Conservation (phyloP, 2,888 invertebrate genomes). For the Sturmia bella region DNA sequence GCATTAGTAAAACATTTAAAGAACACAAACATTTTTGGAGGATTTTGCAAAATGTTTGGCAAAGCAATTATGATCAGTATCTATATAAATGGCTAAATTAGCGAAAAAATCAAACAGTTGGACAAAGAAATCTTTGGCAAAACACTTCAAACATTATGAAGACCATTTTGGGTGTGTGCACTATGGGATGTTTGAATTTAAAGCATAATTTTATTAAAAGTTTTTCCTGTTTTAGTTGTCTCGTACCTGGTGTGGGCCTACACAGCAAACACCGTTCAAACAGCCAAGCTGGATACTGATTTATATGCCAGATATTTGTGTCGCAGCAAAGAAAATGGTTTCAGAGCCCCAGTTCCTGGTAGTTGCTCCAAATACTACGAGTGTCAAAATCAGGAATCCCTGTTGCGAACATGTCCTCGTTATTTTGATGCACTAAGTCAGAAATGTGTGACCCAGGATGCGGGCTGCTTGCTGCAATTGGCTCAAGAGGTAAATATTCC, state of each 20-base stretch:
- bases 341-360: constrained; percentile 77
- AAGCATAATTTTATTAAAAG: background rate
- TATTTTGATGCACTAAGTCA: constrained; percentile 74
- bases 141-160: constrained; percentile 46
- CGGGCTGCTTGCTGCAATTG: constrained; percentile 74
- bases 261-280: constrained; percentile 62
- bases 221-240: constrained; percentile 58
- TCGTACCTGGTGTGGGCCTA: constrained; percentile 63
- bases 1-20: constrained; percentile 10
- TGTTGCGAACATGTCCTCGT: constrained; percentile 71
- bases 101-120: background rate
- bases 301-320: constrained; percentile 76
- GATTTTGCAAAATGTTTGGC: background rate
- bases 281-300: constrained; percentile 74
- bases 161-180: constrained; percentile 14
- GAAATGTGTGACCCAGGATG: constrained; percentile 74
- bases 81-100: background rate
- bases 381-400: constrained; percentile 74
- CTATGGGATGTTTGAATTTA: background rate
- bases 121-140: background rate
- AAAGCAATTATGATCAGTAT: background rate
- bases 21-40: background rate
- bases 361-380: constrained; percentile 78
- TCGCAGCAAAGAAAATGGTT: constrained; percentile 75
- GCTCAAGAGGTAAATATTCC: background rate